Base-by-base conservation (phyloP, 1,140 invertebrate species). In the Dermatophagoides farinae region DNA sequence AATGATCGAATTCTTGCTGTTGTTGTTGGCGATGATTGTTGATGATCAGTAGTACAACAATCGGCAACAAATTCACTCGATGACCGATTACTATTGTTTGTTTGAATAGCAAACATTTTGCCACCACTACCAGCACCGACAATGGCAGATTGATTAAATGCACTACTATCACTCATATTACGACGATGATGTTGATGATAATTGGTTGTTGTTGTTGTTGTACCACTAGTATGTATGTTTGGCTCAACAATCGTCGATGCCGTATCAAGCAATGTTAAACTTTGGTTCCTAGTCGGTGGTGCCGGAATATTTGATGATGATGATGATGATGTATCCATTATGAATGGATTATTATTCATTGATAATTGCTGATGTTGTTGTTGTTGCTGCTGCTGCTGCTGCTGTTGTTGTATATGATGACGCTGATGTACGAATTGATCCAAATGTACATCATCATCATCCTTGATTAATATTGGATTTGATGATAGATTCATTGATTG, bases 161-260 rank as follows among this genome's bases (percentile, higher is more conserved):
- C 84, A 52, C 84, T 86, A 0, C 85, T 88, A 69, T 88, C 86
- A 70, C 84, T 87, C 67, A 86, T 82, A 70, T 88, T 88, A 46
- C 86, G 76, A 43, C 85, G 71, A 71, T 88, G 85, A 40, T 65
- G 67, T 65, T 40, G 70, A 67, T 52, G 65, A 44, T 59, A 71
- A 46, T 31, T 31, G 31, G 2, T 60, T 64, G 49, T 75, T 72
- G 62, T 79, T 77, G 1, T 79, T 74, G 59, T 78, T 73, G 63
- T 16, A 52, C 25, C 51, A 18, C 31, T 37, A 23, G 11, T 53
- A 18, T 25, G 51, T 12, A 22, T 12, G 37, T 53, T 22, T 12
- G 8, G 11, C 11, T 6, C 11, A 9, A 10, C n/a, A n/a, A n/a
- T 41, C 25, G 25, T 22, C 18, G 25, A 12, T 31, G 25, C 4